These are phyloP conservation scores for Emys orbicularis DNA, from an alignment of 2,797 vertebrate genomes.

Conservation along the genomic window DNA sequence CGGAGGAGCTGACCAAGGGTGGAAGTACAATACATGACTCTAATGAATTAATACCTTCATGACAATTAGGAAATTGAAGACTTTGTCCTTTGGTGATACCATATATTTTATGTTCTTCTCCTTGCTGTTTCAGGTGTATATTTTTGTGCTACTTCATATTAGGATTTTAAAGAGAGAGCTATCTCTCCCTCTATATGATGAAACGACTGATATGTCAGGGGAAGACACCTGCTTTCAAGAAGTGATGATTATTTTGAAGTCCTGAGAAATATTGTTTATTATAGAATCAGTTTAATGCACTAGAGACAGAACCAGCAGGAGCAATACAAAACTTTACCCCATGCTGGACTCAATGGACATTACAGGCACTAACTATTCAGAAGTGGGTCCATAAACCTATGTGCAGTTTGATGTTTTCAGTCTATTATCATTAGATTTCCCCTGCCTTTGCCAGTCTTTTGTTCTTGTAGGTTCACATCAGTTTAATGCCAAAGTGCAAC, in stretches of 20 bases:
- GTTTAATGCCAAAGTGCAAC: background rate
- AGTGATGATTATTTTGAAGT: background rate
- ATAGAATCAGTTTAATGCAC: background rate
- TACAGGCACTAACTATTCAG: background rate
- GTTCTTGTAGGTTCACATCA: background rate
- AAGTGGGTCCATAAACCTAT: background rate
- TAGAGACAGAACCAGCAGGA: background rate
- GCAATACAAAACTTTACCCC: background rate
- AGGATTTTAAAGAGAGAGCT: background rate
- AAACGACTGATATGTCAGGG: background rate
- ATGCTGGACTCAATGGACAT: rapidly evolving
- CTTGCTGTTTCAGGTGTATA: slow-evolving; percentile 3
- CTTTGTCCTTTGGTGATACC: background rate
- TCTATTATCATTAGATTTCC: background rate
- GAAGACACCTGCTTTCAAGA: background rate
- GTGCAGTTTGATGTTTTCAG: background rate
- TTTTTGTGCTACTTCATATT: background rate
- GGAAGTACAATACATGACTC: rapidly evolving
- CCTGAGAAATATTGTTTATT: background rate
- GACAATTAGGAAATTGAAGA: background rate
- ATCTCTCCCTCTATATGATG: background rate
- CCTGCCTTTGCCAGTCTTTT: background rate
- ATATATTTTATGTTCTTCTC: background rate
- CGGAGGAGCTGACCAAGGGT: background rate
- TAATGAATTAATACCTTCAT: background rate